Base-by-base conservation (phyloP, 2,797 vertebrate species). In the Nasua narica region DNA sequence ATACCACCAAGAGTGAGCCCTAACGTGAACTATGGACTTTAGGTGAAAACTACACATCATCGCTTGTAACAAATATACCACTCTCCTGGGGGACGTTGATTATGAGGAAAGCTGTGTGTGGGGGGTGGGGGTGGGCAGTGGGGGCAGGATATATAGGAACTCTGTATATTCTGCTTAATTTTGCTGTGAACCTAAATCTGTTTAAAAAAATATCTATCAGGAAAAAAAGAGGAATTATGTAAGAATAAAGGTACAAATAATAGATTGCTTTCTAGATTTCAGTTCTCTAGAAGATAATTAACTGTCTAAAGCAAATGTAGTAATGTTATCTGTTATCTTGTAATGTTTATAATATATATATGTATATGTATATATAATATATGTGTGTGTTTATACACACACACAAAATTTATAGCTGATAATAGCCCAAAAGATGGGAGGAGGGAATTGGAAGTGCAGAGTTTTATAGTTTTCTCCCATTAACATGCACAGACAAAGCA, bases 51-150 rank as follows among this genome's bases (percentile, higher is more conserved):
- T 8, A 27, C 81, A 50, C 29, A 5, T 92, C 4, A 25, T 37
- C 12, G 40, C 2, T 58, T 67, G 16, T 35, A 27, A 67, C 19
- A 78, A 50, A 62, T 48, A 2, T 37, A 25, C n/a, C 11, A 18
- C 25, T 74, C 21, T 70, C 2, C 19, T 32, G 69, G 52, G 5
- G 12, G 25, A 69, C 6, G 13, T 25, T 48, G 43, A 56, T 37
- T 32, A 9, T 56, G 3, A 11, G 3, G 18, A 25, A 79, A 25
- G 5, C 32, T 56, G 32, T 19, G 21, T 13, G 3, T 14, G 13
- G 46, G 43, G 1, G 6, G 3, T 5, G 1, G 9, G 10, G 29
- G 16, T 9, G 5, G 14, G 14, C 9, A 12, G 27, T 1, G 19
- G 16, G 3, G 5, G 5, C 19, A 56, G 13, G 35, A 11, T 25